These are phyloP conservation scores for Romanogobio albipinnatus DNA, from an alignment of 2,113 vertebrate species.

Conservation along the genomic window DNA sequence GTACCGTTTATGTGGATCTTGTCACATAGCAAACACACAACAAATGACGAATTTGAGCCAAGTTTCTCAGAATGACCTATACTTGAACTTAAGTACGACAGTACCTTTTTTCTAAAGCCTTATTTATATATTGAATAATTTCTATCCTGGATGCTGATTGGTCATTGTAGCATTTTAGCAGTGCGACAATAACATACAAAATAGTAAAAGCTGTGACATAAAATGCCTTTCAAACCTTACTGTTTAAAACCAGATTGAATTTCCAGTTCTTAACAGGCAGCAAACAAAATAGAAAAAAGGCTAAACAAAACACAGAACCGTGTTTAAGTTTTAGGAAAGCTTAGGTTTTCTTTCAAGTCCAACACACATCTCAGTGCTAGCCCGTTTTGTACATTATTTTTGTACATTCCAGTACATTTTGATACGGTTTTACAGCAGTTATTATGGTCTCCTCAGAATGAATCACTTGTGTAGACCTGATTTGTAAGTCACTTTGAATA, in stretches of 20 bases:
- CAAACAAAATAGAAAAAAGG: background rate
- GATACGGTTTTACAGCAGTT: background rate
- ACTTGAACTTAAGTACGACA: background rate
- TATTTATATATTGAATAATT: background rate
- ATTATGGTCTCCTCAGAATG: background rate
- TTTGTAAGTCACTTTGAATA: slow-evolving; percentile 12
- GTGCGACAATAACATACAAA: too few relatives aligned
- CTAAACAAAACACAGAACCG: background rate
- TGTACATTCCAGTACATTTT: background rate
- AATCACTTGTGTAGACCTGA: background rate
- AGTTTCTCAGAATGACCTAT: background rate
- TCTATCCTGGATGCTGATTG: background rate
- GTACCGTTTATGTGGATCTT: background rate
- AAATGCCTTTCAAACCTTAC: background rate
- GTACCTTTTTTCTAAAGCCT: background rate
- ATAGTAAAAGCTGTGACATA: background rate
- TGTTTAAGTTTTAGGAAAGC: background rate
- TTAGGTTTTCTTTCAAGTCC: background rate
- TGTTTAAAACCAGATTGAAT: background rate
- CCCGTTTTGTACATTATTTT: background rate
- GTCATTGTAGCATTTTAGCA: background rate
- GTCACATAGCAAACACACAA: background rate
- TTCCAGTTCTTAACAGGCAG: background rate
- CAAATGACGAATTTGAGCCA: background rate
- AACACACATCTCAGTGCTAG: background rate